Evolutionary conservation across 2,797 vertebrate genomes (phyloP).

Genomic region (Pangasius macronema): DNA sequence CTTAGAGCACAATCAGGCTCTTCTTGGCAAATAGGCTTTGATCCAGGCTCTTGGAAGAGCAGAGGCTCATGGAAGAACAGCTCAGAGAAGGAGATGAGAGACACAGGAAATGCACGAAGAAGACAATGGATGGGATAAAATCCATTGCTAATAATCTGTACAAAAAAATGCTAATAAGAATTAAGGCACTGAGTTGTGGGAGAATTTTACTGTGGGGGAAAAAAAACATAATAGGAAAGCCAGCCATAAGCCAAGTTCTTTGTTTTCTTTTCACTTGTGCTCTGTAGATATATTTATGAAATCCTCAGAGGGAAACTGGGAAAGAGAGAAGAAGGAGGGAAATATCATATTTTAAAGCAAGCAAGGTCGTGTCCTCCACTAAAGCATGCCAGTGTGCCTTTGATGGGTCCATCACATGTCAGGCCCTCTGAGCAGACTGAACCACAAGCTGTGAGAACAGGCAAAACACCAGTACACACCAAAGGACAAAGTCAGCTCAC

Average conservation of each 20-base stretch:
- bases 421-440: conserved; percentile 16
- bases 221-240: background rate
- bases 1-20: conserved; percentile 12
- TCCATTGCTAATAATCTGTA: too few species aligned
- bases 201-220: too few species aligned
- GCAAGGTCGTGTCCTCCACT: conserved; percentile 24
- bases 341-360: background rate
- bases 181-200: background rate
- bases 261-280: background rate
- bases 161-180: background rate
- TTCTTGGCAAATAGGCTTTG: conserved; percentile 59
- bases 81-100: conserved; percentile 12
- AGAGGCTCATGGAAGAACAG: conserved; percentile 26
- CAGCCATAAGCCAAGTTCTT: background rate
- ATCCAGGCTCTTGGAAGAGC: conserved; percentile 60
- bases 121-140: background rate
- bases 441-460: conserved; percentile 24
- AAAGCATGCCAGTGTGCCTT: conserved; percentile 19
- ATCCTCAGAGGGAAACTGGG: background rate
- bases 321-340: background rate
- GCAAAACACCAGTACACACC: conserved; percentile 8
- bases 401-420: conserved; percentile 33
- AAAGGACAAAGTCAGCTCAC: conserved; percentile 29
- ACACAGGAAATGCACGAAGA: background rate
- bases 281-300: conserved; percentile 9